These are phyloP conservation scores for Oryzias javanicus DNA, from an alignment of 2,113 vertebrate genomes.

Conservation along the genomic window DNA sequence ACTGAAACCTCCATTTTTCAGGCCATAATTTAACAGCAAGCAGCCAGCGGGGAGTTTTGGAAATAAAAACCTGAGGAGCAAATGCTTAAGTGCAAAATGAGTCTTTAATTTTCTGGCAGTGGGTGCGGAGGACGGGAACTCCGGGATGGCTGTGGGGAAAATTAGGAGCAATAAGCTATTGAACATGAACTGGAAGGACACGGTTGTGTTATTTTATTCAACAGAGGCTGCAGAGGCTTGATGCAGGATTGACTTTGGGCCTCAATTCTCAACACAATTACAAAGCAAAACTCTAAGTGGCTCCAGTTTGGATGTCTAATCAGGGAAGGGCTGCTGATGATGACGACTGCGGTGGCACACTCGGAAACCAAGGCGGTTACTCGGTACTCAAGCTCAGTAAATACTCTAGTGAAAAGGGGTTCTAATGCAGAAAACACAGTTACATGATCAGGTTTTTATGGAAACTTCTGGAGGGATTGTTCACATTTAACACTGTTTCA, in stretches of 20 bases:
- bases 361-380: no score
- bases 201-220: conserved; percentile 49
- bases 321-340: no score
- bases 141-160: conserved; percentile 2
- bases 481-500: no score
- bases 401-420: no score
- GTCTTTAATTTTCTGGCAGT: conserved; percentile 12
- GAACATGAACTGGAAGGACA: conserved; percentile 34
- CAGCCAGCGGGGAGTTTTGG: conserved; percentile 3
- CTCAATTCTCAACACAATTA: conserved; percentile 36
- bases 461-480: no score
- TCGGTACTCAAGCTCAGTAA: no score
- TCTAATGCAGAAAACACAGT: no score
- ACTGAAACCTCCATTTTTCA: background rate
- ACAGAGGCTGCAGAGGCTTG: conserved; percentile 35
- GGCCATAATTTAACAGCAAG: conserved; percentile 5
- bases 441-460: no score
- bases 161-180: conserved; percentile 33
- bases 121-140: conserved; percentile 7
- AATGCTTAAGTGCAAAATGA: conserved; percentile 20
- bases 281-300: background rate
- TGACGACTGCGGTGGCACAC: no score
- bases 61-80: conserved; percentile 13
- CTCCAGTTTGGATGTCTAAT: no score
- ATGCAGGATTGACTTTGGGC: conserved; percentile 14